A percentile compares a stretch with the other conserved stretches of the same genome.
phyloP scores from a whole-genome alignment of 64 coral and sea anemone species.

The Acropora yongei region DNA sequence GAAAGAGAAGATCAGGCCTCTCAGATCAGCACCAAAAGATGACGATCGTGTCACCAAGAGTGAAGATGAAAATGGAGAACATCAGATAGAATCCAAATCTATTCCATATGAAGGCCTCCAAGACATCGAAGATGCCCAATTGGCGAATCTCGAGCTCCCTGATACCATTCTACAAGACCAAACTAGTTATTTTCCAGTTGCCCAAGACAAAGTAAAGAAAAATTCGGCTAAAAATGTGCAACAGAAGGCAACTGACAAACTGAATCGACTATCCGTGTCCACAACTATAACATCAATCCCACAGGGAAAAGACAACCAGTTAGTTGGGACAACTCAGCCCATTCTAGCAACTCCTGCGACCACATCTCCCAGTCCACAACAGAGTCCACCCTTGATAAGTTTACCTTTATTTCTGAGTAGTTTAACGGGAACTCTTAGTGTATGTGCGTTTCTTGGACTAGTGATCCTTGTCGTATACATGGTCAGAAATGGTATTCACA shows the following conservation, averaged over 20 bases:
- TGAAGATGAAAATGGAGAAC: background rate
- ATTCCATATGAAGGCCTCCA: too few species aligned
- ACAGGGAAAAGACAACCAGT: background rate
- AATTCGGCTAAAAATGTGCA: too few species aligned
- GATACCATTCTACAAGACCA: too few species aligned
- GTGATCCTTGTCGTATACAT: background rate
- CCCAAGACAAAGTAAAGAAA: too few species aligned
- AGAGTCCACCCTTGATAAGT: background rate
- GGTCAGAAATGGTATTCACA: background rate
- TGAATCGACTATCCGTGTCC: background rate
- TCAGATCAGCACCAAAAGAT: background rate
- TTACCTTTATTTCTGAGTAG: background rate
- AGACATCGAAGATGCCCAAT: too few species aligned
- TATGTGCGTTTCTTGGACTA: background rate
- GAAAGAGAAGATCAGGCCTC: background rate
- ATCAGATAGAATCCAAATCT: too few species aligned
- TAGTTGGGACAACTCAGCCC: background rate
- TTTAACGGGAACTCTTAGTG: slow-evolving; percentile 4
- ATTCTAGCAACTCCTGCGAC: background rate
- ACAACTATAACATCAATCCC: background rate
- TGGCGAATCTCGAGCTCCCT: too few species aligned
- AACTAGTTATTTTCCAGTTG: too few species aligned
- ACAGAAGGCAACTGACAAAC: too few species aligned
- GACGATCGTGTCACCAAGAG: background rate
- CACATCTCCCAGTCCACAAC: background rate